These are phyloP conservation scores for Nycteola revayana DNA, from an alignment of 2,888 invertebrate species.

Conservation along the genomic window DNA sequence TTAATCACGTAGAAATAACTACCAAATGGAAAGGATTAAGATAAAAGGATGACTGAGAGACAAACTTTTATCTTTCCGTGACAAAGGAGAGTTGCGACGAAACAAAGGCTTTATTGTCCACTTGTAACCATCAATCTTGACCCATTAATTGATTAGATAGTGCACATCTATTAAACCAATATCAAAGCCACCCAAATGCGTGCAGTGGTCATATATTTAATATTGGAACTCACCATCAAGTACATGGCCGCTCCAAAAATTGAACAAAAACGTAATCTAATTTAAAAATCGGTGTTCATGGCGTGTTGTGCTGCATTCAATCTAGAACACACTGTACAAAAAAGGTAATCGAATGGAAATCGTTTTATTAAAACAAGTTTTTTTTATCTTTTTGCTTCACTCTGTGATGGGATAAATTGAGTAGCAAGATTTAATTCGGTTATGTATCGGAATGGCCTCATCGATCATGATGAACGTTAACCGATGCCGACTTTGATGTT, in stretches of 20 bases:
- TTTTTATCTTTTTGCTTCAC: conserved; percentile 6
- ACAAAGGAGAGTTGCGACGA: conserved; percentile 20
- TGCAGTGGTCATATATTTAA: conserved; percentile 17
- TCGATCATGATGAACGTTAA: conserved; percentile 56
- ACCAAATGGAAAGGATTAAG: conserved; percentile 23
- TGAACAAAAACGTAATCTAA: neutral
- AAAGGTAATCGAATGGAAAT: too few species aligned
- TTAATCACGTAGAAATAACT: conserved; percentile 3
- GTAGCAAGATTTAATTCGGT: conserved; percentile 37
- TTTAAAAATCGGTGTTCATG: neutral
- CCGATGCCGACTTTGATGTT: conserved; percentile 55
- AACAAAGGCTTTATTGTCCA: conserved; percentile 52
- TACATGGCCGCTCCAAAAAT: conserved; percentile 1
- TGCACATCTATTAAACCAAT: conserved; percentile 52
- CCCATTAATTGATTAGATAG: conserved; percentile 73
- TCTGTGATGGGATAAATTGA: conserved; percentile 34
- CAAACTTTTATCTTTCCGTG: conserved; percentile 39
- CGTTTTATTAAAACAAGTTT: too few species aligned
- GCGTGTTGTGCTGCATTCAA: neutral
- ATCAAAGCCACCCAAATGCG: conserved; percentile 54
- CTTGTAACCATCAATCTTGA: conserved; percentile 62
- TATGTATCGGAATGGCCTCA: conserved; percentile 23
- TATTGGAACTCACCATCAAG: conserved; percentile 13
- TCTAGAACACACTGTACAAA: too few species aligned
- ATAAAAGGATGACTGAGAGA: conserved; percentile 24